These are phyloP conservation scores for Crax fasciolata DNA, from an alignment of 2,797 vertebrate genomes.

Conservation along the genomic window DNA sequence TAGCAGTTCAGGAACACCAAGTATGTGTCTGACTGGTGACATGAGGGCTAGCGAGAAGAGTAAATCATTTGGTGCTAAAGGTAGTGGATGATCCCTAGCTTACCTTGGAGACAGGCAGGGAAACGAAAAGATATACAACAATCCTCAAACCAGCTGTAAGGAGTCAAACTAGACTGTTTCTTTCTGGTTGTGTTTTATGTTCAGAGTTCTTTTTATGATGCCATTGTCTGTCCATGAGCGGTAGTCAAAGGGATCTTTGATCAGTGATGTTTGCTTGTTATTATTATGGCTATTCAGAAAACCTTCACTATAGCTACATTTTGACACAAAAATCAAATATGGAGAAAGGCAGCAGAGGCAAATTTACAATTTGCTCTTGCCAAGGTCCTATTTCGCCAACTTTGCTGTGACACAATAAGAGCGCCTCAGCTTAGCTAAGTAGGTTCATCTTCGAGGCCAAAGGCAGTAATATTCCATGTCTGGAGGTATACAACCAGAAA, in stretches of 20 bases:
- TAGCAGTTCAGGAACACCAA: neutral
- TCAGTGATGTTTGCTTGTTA: neutral
- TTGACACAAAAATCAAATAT: neutral
- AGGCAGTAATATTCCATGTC: neutral
- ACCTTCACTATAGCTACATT: neutral
- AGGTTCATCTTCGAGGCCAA: neutral
- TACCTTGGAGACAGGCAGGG: neutral
- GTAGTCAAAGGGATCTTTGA: neutral
- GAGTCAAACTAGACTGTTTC: neutral
- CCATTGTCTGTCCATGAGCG: neutral
- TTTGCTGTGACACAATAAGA: neutral
- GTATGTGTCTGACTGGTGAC: neutral
- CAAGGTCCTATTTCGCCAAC: neutral
- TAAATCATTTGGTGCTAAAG: neutral
- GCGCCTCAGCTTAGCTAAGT: neutral
- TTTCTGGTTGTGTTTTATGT: neutral
- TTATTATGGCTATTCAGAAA: neutral
- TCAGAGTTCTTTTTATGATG: neutral
- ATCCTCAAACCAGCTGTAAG: neutral
- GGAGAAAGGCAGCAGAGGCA: neutral
- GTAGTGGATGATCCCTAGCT: neutral
- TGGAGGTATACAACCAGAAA: neutral
- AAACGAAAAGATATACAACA: neutral
- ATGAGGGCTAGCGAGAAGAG: accelerated
- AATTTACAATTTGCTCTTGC: neutral